These are phyloP conservation scores for Oncorhynchus masou DNA, from an alignment of 2,113 vertebrate genomes.

Conservation along the genomic window DNA sequence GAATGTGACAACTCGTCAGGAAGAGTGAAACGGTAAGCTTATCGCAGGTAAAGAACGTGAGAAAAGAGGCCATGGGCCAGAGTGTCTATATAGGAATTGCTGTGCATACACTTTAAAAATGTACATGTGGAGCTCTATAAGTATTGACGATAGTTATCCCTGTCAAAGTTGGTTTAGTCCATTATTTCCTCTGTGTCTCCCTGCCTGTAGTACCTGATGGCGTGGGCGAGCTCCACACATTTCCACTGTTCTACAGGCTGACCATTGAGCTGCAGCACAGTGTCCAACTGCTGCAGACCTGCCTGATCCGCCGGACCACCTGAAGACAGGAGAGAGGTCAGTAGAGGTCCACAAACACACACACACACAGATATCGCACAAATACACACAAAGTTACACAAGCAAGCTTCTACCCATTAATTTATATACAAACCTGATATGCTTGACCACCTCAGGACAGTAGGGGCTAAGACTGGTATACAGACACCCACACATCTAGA, in stretches of 20 bases:
- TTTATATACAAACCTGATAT: neutral
- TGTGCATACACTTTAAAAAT: neutral
- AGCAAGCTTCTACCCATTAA: neutral
- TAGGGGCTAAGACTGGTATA: too few species aligned
- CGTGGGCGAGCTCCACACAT: conserved; percentile 87
- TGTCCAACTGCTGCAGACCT: conserved; percentile 87
- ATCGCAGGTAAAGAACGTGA: too few species aligned
- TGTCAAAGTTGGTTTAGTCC: neutral
- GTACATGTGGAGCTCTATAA: neutral
- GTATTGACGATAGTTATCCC: neutral
- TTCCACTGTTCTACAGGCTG: conserved; percentile 92
- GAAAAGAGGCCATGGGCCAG: too few species aligned
- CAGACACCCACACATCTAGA: conserved; percentile 5
- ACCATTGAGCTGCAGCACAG: conserved; percentile 86
- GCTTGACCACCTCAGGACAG: too few species aligned
- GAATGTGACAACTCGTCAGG: neutral
- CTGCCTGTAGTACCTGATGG: conserved; percentile 79
- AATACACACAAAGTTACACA: neutral
- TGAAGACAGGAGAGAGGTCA: neutral
- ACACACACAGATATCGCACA: neutral
- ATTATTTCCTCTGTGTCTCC: neutral
- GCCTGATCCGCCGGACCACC: conserved; percentile 83
- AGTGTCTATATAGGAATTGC: neutral
- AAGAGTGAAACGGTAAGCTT: too few species aligned
- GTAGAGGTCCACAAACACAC: neutral